Conservation (phyloP, 1,140 invertebrate genomes). For the Augochlora pura region DNA sequence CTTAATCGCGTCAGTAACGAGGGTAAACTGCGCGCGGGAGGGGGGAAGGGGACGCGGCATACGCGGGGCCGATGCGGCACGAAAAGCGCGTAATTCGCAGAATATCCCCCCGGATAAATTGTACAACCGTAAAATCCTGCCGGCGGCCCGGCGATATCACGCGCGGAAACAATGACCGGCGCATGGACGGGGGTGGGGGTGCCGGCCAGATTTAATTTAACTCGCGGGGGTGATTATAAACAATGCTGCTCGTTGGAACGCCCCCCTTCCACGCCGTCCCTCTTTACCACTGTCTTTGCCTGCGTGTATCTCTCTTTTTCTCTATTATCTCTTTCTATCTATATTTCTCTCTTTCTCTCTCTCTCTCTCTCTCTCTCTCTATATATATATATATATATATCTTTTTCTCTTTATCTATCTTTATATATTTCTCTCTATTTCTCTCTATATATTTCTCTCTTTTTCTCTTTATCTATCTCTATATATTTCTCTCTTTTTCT, state of each 20-base stretch:
- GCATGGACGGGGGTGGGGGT: neutral
- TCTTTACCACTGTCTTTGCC: too few species aligned
- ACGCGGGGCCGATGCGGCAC: neutral
- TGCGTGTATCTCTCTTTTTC: too few species aligned
- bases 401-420: too few species aligned
- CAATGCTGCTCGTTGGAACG: conserved; percentile 42
- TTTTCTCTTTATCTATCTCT: too few species aligned
- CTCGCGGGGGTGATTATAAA: conserved; percentile 54
- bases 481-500: too few species aligned
- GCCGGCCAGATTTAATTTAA: conserved; percentile 47
- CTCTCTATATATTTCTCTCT: too few species aligned
- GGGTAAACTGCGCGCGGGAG: conserved; percentile 11
- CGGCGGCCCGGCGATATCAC: conserved; percentile 36
- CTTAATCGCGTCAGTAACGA: conserved; percentile 33
- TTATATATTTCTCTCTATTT: too few species aligned
- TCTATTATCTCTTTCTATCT: too few species aligned
- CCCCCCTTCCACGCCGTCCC: neutral
- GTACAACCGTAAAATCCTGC: conserved; percentile 52
- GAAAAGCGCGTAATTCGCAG: conserved; percentile 47
- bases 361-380: too few species aligned
- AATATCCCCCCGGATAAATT: conserved; percentile 56
- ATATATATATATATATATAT: too few species aligned
- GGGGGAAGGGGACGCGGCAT: neutral
- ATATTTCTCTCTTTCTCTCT: too few species aligned
- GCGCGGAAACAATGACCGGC: conserved; percentile 40